A percentile compares a stretch with the other conserved stretches of the same genome.
phyloP scores from a whole-genome alignment of 1,140 invertebrate species.

The Wasmannia auropunctata region DNA sequence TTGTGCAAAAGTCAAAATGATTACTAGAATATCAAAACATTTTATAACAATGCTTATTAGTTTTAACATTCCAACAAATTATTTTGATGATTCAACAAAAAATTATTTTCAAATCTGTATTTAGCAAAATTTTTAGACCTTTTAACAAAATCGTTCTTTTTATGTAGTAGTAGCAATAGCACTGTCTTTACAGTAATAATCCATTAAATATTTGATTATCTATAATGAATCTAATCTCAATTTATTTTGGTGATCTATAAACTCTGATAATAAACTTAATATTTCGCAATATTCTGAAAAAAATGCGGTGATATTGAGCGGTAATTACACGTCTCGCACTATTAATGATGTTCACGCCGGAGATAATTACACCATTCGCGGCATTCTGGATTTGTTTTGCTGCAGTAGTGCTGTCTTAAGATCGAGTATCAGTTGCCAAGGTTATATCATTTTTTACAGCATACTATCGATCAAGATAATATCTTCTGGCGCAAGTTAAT shows the following conservation, averaged over 20 bases:
- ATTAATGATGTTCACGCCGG: slow-evolving; percentile 17
- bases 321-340: neutral
- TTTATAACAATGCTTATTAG: no score
- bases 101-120: no score
- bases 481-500: slow-evolving; percentile 15
- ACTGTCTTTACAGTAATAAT: neutral
- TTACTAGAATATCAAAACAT: no score
- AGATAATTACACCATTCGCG: slow-evolving; percentile 66
- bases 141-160: no score
- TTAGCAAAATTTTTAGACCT: no score
- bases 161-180: neutral
- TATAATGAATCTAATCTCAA: no score
- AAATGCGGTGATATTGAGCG: neutral
- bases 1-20: no score
- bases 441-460: slow-evolving; percentile 58
- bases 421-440: slow-evolving; percentile 65
- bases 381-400: slow-evolving; percentile 68
- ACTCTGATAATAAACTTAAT: neutral
- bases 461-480: slow-evolving; percentile 43
- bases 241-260: neutral
- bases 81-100: no score
- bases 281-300: neutral
- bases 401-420: slow-evolving; percentile 62
- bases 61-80: no score
- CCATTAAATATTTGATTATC: neutral